Evolutionary conservation across 92 coral and sea anemone genomes (phyloP).

Genomic region (Siderastrea siderea): DNA sequence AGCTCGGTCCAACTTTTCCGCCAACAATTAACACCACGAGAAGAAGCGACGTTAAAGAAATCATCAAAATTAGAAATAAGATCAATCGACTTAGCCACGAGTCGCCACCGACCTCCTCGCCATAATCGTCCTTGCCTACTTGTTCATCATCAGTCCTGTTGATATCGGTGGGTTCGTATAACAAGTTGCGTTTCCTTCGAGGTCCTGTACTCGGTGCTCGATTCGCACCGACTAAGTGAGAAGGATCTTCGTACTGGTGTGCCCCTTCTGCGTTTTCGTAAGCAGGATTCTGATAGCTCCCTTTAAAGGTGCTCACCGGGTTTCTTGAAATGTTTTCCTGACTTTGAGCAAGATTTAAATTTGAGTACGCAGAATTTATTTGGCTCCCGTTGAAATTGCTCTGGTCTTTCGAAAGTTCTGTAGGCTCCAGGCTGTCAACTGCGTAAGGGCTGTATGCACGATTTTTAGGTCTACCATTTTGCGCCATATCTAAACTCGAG

Average conservation of each 20-base stretch:
- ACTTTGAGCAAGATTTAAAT: not conserved
- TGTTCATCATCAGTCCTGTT: not conserved
- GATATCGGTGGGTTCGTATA: constrained; percentile 59
- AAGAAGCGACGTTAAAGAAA: constrained; percentile 66
- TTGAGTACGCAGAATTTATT: constrained; percentile 29
- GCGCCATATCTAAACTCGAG: constrained; percentile 9
- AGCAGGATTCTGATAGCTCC: constrained; percentile 28
- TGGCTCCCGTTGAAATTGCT: constrained; percentile 4
- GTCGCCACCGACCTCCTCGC: constrained; percentile 14
- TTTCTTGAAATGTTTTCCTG: constrained; percentile 5
- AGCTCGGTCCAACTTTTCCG: constrained; percentile 73
- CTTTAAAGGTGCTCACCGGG: not conserved
- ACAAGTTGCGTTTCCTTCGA: constrained; percentile 56
- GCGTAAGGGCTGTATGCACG: constrained; percentile 45
- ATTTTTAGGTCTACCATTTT: not conserved
- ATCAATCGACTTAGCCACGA: constrained; percentile 60
- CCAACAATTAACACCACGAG: constrained; percentile 74
- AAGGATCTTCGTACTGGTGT: constrained; percentile 42
- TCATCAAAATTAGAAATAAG: constrained; percentile 68
- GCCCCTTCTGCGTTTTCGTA: constrained; percentile 23
- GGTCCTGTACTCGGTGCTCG: constrained; percentile 7
- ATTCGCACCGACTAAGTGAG: not conserved
- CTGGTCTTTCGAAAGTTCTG: not conserved
- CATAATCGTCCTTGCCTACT: not conserved
- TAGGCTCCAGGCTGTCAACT: constrained; percentile 27